phyloP scores from a whole-genome alignment of 1,140 invertebrate species.

The Lethrus apterus region DNA sequence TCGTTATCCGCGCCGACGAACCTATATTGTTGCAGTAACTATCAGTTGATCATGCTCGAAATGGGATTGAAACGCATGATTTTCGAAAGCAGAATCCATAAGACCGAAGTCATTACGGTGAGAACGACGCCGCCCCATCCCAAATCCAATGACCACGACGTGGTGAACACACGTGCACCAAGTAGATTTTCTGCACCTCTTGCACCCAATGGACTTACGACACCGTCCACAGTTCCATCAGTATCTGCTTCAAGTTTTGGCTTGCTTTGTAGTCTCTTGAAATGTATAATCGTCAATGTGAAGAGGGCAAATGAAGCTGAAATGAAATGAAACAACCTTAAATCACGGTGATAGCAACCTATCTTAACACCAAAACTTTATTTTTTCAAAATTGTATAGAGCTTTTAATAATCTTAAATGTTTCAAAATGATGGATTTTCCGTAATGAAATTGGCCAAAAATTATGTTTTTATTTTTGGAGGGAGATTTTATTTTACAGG shows the following conservation, averaged over 20 bases:
- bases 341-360: no score
- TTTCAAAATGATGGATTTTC: no score
- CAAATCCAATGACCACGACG: slow-evolving; percentile 74
- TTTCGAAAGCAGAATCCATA: slow-evolving; percentile 83
- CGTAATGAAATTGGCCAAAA: no score
- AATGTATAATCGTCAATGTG: slow-evolving; percentile 82
- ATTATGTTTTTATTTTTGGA: no score
- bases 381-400: no score
- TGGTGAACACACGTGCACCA: slow-evolving; percentile 61
- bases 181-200: slow-evolving; percentile 37
- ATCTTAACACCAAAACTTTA: no score
- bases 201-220: slow-evolving; percentile 47
- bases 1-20: no score
- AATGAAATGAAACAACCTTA: no score
- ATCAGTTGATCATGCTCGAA: slow-evolving; percentile 55
- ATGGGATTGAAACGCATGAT: slow-evolving; percentile 84
- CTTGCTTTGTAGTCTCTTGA: slow-evolving; percentile 69
- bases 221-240: slow-evolving; percentile 61
- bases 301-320: slow-evolving; percentile 81
- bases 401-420: no score
- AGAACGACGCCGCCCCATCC: slow-evolving; percentile 75
- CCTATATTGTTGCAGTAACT: no score
- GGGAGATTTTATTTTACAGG: no score
- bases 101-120: slow-evolving; percentile 66
- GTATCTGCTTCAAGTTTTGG: slow-evolving; percentile 44